phyloP scores from a whole-genome alignment of 2,113 vertebrate genomes.

The Chamaea fasciata region DNA sequence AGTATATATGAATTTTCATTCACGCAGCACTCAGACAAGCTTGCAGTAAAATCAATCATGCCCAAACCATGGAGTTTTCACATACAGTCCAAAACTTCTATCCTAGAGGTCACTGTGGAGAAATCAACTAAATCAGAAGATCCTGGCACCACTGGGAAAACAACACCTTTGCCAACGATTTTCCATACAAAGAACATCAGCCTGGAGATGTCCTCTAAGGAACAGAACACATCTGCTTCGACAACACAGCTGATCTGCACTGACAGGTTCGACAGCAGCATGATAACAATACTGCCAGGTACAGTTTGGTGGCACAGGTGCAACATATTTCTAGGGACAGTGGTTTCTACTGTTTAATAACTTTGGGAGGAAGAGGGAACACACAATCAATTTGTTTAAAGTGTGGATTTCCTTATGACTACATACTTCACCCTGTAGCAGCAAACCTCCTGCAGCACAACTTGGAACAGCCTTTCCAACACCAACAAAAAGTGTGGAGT shows the following conservation, averaged over 20 bases:
- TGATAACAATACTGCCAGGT: neutral
- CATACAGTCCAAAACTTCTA: neutral
- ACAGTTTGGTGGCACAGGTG: neutral
- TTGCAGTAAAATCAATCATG: neutral
- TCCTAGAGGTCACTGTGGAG: conserved; percentile 14
- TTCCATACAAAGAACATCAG: conserved; percentile 17
- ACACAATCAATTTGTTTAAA: neutral
- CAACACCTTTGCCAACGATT: conserved; percentile 59
- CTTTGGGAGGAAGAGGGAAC: no score
- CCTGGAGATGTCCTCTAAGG: neutral
- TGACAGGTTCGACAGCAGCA: rapidly evolving
- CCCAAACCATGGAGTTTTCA: neutral
- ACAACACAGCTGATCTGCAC: neutral
- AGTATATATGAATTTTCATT: neutral
- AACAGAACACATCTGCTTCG: neutral
- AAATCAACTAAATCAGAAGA: neutral
- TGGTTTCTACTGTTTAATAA: neutral
- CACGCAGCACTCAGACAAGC: neutral
- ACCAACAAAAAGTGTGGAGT: neutral
- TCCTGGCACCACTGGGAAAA: neutral
- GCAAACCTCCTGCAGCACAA: neutral
- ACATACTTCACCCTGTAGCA: neutral
- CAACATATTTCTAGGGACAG: neutral
- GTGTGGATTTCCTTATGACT: neutral
- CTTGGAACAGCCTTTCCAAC: neutral